Evolutionary conservation across 1,140 invertebrate species (phyloP), one percentile per base, ranked within the genome.

Genomic region (Panulirus ornatus): DNA sequence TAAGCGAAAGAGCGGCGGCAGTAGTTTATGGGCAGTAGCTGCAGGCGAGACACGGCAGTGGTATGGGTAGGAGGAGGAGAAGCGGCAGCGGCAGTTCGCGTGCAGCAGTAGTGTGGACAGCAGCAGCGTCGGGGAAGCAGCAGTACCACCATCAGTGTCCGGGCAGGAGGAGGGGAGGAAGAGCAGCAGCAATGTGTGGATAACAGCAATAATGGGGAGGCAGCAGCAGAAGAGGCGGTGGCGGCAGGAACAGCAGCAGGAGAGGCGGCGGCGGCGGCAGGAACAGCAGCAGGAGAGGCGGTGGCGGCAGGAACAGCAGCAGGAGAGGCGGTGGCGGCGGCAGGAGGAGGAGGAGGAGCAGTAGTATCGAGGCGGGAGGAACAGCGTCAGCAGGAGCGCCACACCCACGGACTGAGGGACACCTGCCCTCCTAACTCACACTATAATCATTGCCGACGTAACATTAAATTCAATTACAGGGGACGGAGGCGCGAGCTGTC

Each of bases 401-500:
- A 16, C 42, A 51, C 8, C 42, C 6, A 19, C 27, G 47, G 34
- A 6, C 3, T 1, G 47, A n/a, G 81, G 44, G 58, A 84, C 58
- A 84, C 81, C 81, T 70, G 81, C 81, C 30, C 58, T 16, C 70
- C 63, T 84, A 84, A 84, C 81, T 84, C 81, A 84, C 81, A 14
- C 36, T 9, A 6, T 84, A 84, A 84, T 84, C 58, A 84, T 70
- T 70, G 81, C 63, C 58, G 58, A 42, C 58, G 81, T 70, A 84
- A 84, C 81, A 84, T 84, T 84, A 84, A 42, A 84, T 84, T 84
- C 81, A 84, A 84, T 84, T 84, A 84, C 40, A 84, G 58, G 81
- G 22, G 54, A 34, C 54, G 14, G 58, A 70, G 63, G 81, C 38
- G 81, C 58, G 38, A 84, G 81, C 27, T 63, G 63, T n/a, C 36